Percentiles rank a stretch among this genome's conserved stretches.
These are phyloP conservation scores for Gallinago nigripennis DNA, from an alignment of 2,797 vertebrate species.

Conservation along the genomic window DNA sequence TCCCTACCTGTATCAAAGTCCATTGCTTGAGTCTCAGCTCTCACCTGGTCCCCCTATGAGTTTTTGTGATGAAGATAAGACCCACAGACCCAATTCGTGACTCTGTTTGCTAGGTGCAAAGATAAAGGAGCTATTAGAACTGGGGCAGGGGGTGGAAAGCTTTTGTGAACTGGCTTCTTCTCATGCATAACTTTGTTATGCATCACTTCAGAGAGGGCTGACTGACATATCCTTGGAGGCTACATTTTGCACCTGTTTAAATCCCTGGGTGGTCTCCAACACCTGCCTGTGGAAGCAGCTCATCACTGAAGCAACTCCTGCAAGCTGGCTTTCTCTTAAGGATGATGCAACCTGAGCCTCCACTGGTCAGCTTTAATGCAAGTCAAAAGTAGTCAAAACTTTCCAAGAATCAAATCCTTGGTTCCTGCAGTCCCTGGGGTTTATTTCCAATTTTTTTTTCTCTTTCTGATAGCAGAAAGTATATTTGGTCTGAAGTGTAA, in stretches of 20 bases:
- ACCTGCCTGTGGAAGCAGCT: neutral
- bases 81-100: neutral
- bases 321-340: neutral
- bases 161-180: neutral
- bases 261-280: neutral
- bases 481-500: neutral
- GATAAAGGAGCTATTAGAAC: neutral
- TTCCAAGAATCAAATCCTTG: neutral
- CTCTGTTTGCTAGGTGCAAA: neutral
- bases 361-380: neutral
- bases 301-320: neutral
- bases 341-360: neutral
- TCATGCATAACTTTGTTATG: fast-evolving
- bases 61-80: neutral
- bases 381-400: neutral
- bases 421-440: neutral
- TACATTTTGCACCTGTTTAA: neutral
- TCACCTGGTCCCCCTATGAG: neutral
- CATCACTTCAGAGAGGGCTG: neutral
- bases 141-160: fast-evolving
- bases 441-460: neutral
- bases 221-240: neutral
- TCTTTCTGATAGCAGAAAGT: neutral
- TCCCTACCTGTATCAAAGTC: neutral
- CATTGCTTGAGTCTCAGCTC: neutral